These are phyloP conservation scores for Brachypteracias leptosomus DNA, from an alignment of 2,113 vertebrate species.

Conservation along the genomic window DNA sequence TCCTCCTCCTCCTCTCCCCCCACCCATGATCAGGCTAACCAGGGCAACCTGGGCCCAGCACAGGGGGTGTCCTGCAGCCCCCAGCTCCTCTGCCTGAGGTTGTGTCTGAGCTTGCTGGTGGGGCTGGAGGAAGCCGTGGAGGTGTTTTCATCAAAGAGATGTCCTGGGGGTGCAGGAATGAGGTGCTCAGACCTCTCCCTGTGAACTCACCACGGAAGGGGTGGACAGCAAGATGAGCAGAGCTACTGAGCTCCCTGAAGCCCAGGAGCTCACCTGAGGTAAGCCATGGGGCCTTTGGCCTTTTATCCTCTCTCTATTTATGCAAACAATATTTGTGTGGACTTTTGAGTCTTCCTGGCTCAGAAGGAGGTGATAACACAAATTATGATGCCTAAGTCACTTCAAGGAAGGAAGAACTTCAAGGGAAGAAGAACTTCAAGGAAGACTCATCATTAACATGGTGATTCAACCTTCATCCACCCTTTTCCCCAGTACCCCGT, in stretches of 20 bases:
- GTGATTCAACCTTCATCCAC: background rate
- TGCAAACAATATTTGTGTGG: background rate
- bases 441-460: background rate
- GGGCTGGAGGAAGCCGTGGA: background rate
- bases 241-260: background rate
- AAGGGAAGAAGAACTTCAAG: background rate
- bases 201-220: background rate
- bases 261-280: background rate
- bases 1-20: background rate
- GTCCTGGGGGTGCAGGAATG: background rate
- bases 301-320: background rate
- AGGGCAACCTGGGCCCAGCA: background rate
- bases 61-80: background rate
- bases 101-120: accelerated
- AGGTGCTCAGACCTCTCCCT: background rate
- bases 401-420: background rate
- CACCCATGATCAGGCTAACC: background rate
- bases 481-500: background rate
- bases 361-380: background rate
- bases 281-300: background rate
- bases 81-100: background rate
- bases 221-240: background rate
- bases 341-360: background rate
- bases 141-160: background rate
- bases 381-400: background rate